Percentiles rank a stretch among this genome's conserved stretches.
phyloP scores from a whole-genome alignment of 2,113 vertebrate species.

The Peromyscus californicus region DNA sequence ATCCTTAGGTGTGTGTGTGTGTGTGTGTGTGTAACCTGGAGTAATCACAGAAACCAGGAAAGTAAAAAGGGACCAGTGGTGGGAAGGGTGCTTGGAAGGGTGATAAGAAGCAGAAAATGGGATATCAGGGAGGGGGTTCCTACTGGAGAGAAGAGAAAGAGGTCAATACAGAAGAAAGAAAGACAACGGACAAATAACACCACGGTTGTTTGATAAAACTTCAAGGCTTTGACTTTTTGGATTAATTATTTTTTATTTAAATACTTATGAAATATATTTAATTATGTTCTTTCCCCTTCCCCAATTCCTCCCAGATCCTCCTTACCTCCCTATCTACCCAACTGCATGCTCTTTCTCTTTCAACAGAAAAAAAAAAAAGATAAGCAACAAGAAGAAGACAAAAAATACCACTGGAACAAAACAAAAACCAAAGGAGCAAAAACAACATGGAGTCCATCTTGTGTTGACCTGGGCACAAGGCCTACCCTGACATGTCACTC shows the following conservation, averaged over 20 bases:
- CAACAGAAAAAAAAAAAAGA: not conserved
- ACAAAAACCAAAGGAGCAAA: not conserved
- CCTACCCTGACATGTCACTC: not conserved
- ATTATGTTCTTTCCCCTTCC: not conserved
- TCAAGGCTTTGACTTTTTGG: not conserved
- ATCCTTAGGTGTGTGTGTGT: too few relatives aligned
- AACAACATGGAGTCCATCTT: not conserved
- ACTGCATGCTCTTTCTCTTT: not conserved
- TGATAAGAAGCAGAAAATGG: not conserved
- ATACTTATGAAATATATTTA: not conserved
- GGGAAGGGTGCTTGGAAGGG: too few relatives aligned
- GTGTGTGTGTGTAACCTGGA: not conserved
- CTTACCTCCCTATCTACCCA: not conserved
- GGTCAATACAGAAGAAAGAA: not conserved
- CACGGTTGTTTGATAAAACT: too few relatives aligned
- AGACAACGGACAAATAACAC: not conserved
- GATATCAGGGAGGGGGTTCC: not conserved
- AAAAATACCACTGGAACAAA: not conserved
- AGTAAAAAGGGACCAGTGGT: not conserved
- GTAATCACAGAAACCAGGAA: not conserved
- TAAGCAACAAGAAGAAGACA: not conserved
- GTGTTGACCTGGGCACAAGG: not conserved
- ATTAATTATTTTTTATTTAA: not conserved
- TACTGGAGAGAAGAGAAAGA: not conserved
- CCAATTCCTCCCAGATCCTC: not conserved